Base-by-base conservation (phyloP, 1,140 invertebrate species). In the Cydia fagiglandana region DNA sequence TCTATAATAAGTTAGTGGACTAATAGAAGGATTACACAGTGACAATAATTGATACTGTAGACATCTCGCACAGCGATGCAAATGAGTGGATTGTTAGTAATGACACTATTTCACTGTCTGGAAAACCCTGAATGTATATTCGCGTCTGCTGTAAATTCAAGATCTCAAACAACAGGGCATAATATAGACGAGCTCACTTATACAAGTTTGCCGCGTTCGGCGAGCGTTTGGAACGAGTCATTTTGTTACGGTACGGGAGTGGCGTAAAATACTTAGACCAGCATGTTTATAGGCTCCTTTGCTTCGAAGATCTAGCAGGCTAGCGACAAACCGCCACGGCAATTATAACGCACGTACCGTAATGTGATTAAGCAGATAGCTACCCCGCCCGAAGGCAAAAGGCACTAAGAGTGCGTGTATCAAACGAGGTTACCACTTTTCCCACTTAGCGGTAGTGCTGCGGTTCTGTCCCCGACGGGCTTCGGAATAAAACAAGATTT, bases 281-380 rank as follows among this genome's bases (percentile, higher is more conserved):
- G 50, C 10, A 68, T 15, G 64, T 68, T 10, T 17, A 28, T 13
- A 28, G 24, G 64, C 64, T 13, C 13, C 24, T 68, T 68, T 28
- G 53, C 2, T 56, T 56, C 30, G 30, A 7, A 30, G 1, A 13
- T 34, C 13, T n/a, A 64, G 30, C 6, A 34, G 64, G 13, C 64
- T 68, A 34, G 64, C 64, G 64, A 68, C 64, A 68, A 64, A 34
- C 53, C 53, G 53, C 53, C 64, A 68, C 64, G 64, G 28, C 30
- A 68, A 68, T 68, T 68, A 68, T 38, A 68, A 68, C 64, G 64
- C 64, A 68, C 30, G 64, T 68, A 68, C 64, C 64, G 64, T 68
- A 68, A 68, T 68, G 64, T 34, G 64, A 68, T 68, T 68, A 68
- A 68, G 64, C 64, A 30, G 64, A 68, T 68, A 68, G 64, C n/a